phyloP scores from a whole-genome alignment of 2,888 invertebrate species.

The Andrena bicolor region DNA sequence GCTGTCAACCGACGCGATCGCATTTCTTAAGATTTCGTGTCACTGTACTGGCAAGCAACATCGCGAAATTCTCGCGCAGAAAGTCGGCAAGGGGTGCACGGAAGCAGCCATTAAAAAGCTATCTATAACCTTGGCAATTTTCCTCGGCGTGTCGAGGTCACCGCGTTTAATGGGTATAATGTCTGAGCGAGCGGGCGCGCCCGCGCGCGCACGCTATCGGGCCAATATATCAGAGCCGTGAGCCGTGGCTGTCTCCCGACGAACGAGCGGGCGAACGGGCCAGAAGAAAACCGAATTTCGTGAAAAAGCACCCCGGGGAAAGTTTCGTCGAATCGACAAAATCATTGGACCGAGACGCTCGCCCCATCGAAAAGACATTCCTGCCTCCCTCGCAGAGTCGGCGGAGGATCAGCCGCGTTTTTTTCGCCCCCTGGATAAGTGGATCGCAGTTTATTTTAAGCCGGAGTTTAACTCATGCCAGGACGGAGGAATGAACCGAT shows the following conservation, averaged over 20 bases:
- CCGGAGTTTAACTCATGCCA: conserved; percentile 34
- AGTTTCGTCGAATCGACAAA: conserved; percentile 68
- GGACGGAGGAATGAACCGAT: conserved; percentile 9
- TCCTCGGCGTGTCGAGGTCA: conserved; percentile 64
- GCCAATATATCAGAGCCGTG: conserved; percentile 75
- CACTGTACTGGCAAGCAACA: neutral
- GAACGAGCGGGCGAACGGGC: conserved; percentile 51
- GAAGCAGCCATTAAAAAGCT: conserved; percentile 73
- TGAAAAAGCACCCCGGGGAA: conserved; percentile 58
- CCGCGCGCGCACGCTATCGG: conserved; percentile 72
- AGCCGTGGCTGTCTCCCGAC: conserved; percentile 57
- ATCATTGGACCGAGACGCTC: conserved; percentile 58
- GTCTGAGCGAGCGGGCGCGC: conserved; percentile 72
- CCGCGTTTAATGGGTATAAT: conserved; percentile 78
- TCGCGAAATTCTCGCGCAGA: neutral
- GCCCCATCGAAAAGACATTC: conserved; percentile 35
- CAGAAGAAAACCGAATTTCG: conserved; percentile 51
- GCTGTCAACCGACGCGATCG: neutral
- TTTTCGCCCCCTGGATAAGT: conserved; percentile 41
- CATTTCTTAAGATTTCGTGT: neutral
- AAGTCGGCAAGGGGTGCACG: neutral
- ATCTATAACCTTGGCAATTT: conserved; percentile 72
- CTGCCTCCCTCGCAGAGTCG: neutral
- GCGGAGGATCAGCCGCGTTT: conserved; percentile 28
- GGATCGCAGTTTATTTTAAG: conserved; percentile 41